Base-by-base conservation (phyloP, 2,888 invertebrate genomes). In the Dione vanillae region DNA sequence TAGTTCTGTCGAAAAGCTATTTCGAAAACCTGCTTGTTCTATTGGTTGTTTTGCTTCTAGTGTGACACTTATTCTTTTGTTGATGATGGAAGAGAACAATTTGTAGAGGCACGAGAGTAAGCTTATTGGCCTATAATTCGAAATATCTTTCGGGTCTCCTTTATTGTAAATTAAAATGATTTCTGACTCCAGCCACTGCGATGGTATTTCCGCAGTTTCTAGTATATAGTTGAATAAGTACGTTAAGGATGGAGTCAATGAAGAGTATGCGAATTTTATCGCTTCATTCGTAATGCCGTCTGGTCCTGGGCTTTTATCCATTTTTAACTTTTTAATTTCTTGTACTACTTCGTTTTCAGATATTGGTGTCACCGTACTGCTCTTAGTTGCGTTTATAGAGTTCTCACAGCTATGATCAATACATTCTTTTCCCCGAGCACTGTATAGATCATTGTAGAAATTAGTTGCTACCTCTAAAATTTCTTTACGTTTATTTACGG, bases 31-130 rank as follows among this genome's bases (percentile, higher is more conserved):
- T 45, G 74, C 73, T n/a, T n/a, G n/a, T n/a, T n/a, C n/a, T n/a
- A n/a, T n/a, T n/a, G n/a, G n/a, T n/a, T n/a, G n/a, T n/a, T 70
- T 52, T 27, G 51, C 41, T 69, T 73, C 70, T 51, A 73, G 3
- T 68, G 37, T 61, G 19, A 19, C n/a, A 43, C 70, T 68, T 56
- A 71, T 69, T 73, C 70, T 73, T 65, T 70, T 65, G 27, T 68
- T 62, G 8, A 76, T 67, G 0, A 73, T 66, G 3, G 73, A 62
- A 10, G 74, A 69, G 20, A 75, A 76, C 11, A 76, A 40, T 70
- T 74, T 76, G 65, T 75, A 76, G 10, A 71, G 14, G n/a, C 47
- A 47, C 37, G 68, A 58, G n/a, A 75, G 66, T 59, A 74, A 51
- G 58, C 74, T 76, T 59, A 76, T 76, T 10, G 74, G 76, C n/a